Base-by-base conservation (phyloP, 2,113 vertebrate genomes). In the Spermophilus dauricus region DNA sequence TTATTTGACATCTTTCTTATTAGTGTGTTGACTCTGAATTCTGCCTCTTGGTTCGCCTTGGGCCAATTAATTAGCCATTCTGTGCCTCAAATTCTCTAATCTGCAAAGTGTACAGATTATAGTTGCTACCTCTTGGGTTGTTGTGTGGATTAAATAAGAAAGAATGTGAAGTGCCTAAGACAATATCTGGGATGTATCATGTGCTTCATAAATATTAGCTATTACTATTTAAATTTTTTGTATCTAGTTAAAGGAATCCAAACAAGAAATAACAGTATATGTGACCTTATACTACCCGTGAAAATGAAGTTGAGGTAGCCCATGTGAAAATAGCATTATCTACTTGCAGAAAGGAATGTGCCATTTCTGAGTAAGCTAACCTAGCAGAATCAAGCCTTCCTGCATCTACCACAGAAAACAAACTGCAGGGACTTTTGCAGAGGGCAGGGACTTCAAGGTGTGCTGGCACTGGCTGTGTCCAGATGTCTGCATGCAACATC, bases 111-210 rank as follows among this genome's bases (percentile, higher is more conserved):
- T 26, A 34, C 73, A 61, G 82, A 86, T 94, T 3, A 24, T 34
- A 5, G 16, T n/a, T 82, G 61, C 28, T 45, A 45, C 5, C 34
- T 89, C 51, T 51, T 90, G 42, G 24, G 28, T 69, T 42, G 12
- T 80, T 76, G 24, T 69, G 26, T 65, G 34, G 26, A 91, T 78
- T 81, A 69, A 92, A 53, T 85, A 45, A 58, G 1, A 30, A 77
- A 58, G 20, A 45, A 37, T 88, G 5, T 72, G 88, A 92, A 90
- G 51, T 89, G 17, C n/a, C 89, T 75, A 87, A 77, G 83, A 63
- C 10, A 14, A 3, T 56, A 69, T 61, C 80, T 65, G 63, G 17
- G n/a, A 70, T 13, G n/a, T 51, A 94, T 10, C 24, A 11, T 45
- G 9, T 37, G 58, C 51, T 56, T 65, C 13, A 24, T 92, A 69